Conservation (phyloP, 2,797 vertebrate genomes). For the Epinephelus awoara region DNA sequence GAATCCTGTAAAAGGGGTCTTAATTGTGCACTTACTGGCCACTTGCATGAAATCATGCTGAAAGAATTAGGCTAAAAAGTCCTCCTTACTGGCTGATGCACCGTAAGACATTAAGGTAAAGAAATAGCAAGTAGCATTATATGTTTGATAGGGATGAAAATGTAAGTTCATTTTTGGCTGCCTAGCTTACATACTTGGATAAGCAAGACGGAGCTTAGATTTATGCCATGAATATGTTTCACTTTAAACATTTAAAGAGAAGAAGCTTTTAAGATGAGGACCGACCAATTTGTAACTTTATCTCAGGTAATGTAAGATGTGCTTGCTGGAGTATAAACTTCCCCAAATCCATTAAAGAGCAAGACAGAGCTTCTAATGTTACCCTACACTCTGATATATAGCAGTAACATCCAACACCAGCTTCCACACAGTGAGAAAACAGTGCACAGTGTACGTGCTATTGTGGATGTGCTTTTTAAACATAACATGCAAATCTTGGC, state of each 20-base stretch:
- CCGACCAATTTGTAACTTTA: not conserved
- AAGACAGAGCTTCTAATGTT: not conserved
- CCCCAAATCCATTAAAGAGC: not conserved
- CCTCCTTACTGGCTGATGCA: not conserved
- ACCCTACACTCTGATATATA: not conserved
- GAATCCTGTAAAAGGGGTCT: not conserved
- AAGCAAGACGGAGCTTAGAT: not conserved
- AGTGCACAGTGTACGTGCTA: no score
- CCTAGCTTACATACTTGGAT: not conserved
- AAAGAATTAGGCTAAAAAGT: not conserved
- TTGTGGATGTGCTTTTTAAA: not conserved
- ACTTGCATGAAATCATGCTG: not conserved
- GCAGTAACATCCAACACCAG: no score
- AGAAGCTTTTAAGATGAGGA: not conserved
- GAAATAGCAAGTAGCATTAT: not conserved
- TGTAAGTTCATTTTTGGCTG: not conserved
- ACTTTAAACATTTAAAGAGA: not conserved
- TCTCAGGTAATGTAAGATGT: not conserved
- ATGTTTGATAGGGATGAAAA: not conserved
- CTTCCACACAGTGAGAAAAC: no score
- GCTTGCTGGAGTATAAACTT: constrained; percentile 4
- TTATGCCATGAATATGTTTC: not conserved
- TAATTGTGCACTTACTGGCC: not conserved
- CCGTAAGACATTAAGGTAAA: not conserved
- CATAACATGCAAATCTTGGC: not conserved